These are phyloP conservation scores for Ormia ochracea DNA, from an alignment of 2,888 invertebrate species.

Conservation along the genomic window DNA sequence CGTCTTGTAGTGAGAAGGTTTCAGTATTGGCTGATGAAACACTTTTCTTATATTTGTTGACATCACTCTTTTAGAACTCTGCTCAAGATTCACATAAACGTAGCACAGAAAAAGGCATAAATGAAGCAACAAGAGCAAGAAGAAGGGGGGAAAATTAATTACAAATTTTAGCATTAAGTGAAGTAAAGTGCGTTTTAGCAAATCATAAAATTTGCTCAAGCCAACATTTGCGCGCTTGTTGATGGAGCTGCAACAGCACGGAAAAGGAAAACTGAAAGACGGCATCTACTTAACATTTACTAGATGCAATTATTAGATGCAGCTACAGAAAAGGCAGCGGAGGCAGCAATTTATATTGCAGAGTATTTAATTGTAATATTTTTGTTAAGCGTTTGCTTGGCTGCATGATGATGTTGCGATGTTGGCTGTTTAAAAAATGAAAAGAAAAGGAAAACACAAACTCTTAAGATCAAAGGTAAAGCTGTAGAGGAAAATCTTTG, in stretches of 20 bases:
- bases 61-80: background rate
- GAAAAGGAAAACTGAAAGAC: background rate
- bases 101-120: conserved; percentile 18
- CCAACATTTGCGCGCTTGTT: conserved; percentile 30
- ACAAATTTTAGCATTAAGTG: conserved; percentile 50
- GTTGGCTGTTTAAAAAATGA: background rate
- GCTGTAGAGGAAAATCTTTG: conserved; percentile 7
- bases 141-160: conserved; percentile 55
- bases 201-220: conserved; percentile 52
- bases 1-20: too few relatives aligned
- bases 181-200: conserved; percentile 59
- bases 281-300: conserved; percentile 14
- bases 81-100: conserved; percentile 20
- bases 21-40: too few relatives aligned
- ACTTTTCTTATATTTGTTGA: background rate
- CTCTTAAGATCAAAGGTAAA: conserved; percentile 59
- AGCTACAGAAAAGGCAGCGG: background rate
- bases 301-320: background rate
- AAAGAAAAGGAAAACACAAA: background rate
- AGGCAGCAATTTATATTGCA: conserved; percentile 15
- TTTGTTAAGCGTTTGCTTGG: conserved; percentile 17
- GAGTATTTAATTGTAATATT: conserved; percentile 47
- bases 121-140: conserved; percentile 10
- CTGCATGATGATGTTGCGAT: background rate
- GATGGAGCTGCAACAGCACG: background rate